Evolutionary conservation across 2,888 invertebrate genomes (phyloP).

Genomic region (Orgyia antiqua): DNA sequence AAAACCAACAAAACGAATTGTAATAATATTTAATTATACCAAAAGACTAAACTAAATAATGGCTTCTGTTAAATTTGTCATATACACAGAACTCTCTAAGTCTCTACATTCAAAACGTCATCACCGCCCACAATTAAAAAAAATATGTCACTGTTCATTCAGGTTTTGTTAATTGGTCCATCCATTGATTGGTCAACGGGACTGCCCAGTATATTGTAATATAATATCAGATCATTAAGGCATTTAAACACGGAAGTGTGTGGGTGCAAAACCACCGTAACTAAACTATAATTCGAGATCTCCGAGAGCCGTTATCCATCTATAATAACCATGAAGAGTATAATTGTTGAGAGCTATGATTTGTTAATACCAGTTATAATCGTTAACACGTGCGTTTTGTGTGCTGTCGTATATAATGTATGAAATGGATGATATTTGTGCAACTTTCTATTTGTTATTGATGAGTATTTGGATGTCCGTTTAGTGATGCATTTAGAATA

Average conservation of each 20-base stretch:
- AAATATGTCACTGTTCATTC: constrained; percentile 48
- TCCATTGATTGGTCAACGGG: constrained; percentile 57
- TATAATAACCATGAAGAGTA: constrained; percentile 62
- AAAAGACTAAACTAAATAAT: background rate
- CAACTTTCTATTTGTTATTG: constrained; percentile 50
- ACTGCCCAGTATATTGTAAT: constrained; percentile 56
- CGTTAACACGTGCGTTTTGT: constrained; percentile 67
- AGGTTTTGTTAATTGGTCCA: constrained; percentile 42
- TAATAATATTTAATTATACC: too few relatives aligned
- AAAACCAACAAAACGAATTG: too few relatives aligned
- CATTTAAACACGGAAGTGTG: constrained; percentile 71
- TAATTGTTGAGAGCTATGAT: constrained; percentile 65
- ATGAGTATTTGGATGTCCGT: constrained; percentile 9
- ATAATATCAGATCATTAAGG: constrained; percentile 71
- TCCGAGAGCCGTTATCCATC: constrained; percentile 57
- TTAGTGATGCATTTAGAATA: too few relatives aligned
- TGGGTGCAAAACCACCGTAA: constrained; percentile 75
- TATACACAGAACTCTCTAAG: background rate
- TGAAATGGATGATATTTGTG: constrained; percentile 37
- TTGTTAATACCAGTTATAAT: constrained; percentile 66
- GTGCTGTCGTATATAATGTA: constrained; percentile 38
- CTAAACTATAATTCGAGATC: constrained; percentile 74
- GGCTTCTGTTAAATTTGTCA: background rate
- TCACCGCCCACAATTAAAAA: constrained; percentile 9
- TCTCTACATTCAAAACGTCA: background rate